Evolutionary conservation across 2,797 vertebrate species (phyloP).

Genomic region (Okamejei kenojei): DNA sequence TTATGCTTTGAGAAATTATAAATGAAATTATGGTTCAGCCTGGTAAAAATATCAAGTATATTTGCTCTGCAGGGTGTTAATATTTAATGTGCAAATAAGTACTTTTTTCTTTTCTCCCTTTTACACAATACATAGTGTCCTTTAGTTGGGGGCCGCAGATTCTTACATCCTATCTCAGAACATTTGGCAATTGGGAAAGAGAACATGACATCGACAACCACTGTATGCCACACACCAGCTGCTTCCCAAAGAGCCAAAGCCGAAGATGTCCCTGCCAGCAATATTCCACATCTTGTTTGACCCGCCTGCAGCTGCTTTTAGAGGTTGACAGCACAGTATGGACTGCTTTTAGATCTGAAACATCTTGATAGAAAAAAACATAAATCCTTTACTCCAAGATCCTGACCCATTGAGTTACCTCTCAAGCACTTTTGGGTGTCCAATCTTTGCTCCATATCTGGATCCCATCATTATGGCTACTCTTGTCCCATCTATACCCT

Average conservation of each 20-base stretch:
- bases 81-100: background rate
- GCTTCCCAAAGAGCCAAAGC: background rate
- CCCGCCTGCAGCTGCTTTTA: background rate
- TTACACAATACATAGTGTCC: background rate
- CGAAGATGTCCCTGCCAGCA: background rate
- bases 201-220: background rate
- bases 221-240: background rate
- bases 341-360: too few relatives aligned
- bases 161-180: background rate
- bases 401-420: too few relatives aligned
- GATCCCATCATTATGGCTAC: too few relatives aligned
- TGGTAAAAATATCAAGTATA: background rate
- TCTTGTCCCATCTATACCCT: too few relatives aligned
- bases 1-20: background rate
- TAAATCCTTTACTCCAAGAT: background rate
- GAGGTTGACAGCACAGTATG: too few relatives aligned
- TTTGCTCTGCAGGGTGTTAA: background rate
- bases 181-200: background rate
- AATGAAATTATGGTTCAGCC: background rate
- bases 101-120: background rate
- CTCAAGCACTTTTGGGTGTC: too few relatives aligned
- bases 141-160: background rate
- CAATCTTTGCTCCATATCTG: too few relatives aligned
- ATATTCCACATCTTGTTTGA: background rate
- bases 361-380: background rate